These are phyloP conservation scores for Sturnira hondurensis DNA, from an alignment of 2,113 vertebrate species.

Conservation along the genomic window DNA sequence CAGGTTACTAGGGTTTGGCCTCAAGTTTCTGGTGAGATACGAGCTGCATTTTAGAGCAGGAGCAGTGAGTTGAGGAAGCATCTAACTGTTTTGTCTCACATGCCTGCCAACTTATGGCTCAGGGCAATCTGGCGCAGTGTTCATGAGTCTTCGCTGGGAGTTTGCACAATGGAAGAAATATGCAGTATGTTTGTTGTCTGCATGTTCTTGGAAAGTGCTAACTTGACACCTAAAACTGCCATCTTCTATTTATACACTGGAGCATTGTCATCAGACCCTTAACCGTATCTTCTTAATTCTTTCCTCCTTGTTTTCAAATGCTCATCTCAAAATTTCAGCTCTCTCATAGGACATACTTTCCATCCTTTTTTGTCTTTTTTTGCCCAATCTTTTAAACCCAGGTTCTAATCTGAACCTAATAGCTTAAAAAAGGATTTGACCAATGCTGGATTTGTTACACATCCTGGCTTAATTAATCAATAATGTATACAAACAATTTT, in stretches of 20 bases:
- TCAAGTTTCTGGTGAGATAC: neutral
- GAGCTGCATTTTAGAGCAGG: neutral
- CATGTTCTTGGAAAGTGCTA: conserved; percentile 41
- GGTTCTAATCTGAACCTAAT: neutral
- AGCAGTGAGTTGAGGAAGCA: neutral
- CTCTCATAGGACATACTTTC: neutral
- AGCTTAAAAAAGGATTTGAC: neutral
- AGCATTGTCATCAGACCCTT: neutral
- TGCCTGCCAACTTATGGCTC: conserved; percentile 53
- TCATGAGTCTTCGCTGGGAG: neutral
- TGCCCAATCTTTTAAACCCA: neutral
- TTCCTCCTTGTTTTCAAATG: neutral
- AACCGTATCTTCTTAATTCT: neutral
- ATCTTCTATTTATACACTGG: neutral
- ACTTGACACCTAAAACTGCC: conserved; percentile 40
- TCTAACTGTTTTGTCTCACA: neutral
- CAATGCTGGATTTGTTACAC: neutral
- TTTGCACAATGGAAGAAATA: conserved; percentile 34
- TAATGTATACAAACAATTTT: neutral
- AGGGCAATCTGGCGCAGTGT: conserved; percentile 24
- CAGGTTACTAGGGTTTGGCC: neutral
- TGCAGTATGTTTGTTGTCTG: conserved; percentile 51
- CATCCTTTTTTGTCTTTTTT: neutral
- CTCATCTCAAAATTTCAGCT: neutral
- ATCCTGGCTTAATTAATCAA: neutral